phyloP scores from a whole-genome alignment of 23 tunicate species.

The Trididemnum miniatum region DNA sequence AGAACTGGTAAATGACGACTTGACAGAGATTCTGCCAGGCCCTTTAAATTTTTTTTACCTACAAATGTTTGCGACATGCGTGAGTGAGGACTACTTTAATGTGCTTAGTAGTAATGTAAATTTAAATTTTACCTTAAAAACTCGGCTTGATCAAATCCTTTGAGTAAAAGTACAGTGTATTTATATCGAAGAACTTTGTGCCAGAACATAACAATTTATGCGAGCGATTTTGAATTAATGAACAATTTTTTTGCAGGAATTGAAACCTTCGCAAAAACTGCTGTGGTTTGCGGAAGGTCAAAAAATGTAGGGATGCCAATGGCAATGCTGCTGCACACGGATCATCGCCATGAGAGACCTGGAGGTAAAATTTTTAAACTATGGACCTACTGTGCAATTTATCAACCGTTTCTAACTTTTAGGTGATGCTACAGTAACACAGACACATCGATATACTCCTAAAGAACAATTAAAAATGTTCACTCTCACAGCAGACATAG shows the following conservation, averaged over 20 bases:
- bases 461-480: conserved; percentile 83
- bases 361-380: conserved; percentile 52
- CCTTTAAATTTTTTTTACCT: too few species aligned
- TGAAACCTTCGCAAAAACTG: conserved; percentile 92
- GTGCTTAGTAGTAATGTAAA: too few species aligned
- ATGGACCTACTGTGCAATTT: not conserved
- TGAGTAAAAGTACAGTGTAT: too few species aligned
- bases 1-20: conserved; percentile 43
- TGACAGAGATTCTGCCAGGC: too few species aligned
- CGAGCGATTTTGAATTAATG: too few species aligned
- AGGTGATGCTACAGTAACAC: conserved; percentile 95
- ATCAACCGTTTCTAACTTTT: not conserved
- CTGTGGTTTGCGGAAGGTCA: conserved; percentile 92
- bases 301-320: conserved; percentile 97
- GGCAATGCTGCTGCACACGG: conserved; percentile 90
- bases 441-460: conserved; percentile 92
- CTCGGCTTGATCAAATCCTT: too few species aligned
- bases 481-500: conserved; percentile 73
- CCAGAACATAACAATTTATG: too few species aligned
- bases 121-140: too few species aligned
- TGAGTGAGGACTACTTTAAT: too few species aligned
- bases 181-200: too few species aligned
- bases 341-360: conserved; percentile 91
- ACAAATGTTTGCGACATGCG: too few species aligned
- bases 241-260: conserved; percentile 50